phyloP scores from a whole-genome alignment of 2,797 vertebrate species.

The Staurois parvus region DNA sequence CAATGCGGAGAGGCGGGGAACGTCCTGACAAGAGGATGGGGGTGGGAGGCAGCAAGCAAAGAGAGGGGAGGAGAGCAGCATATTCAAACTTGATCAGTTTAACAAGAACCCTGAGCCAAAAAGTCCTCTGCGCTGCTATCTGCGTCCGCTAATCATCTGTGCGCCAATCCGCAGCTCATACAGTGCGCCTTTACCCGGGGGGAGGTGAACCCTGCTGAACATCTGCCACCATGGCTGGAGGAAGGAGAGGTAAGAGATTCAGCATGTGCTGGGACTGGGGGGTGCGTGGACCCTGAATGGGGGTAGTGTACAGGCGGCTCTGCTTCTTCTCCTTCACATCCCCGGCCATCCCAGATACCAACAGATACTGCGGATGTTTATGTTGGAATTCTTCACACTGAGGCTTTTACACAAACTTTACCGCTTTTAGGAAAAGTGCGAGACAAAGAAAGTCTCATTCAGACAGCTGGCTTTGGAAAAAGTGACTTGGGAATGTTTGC shows the following conservation, averaged over 20 bases:
- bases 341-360: constrained; percentile 28
- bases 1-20: constrained; percentile 40
- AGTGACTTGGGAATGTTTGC: constrained; percentile 26
- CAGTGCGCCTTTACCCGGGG: not conserved
- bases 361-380: constrained; percentile 53
- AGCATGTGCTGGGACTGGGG: not conserved
- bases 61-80: constrained; percentile 53
- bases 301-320: constrained; percentile 16
- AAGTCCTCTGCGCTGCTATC: constrained; percentile 17
- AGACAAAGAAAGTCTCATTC: constrained; percentile 49
- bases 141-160: not conserved
- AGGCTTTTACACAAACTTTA: constrained; percentile 45
- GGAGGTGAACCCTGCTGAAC: not conserved
- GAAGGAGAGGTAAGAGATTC: constrained; percentile 40
- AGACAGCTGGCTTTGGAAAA: constrained; percentile 45
- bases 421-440: constrained; percentile 42
- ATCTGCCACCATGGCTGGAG: constrained; percentile 40
- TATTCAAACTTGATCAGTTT: constrained; percentile 63
- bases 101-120: constrained; percentile 46
- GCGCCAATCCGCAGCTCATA: not conserved
- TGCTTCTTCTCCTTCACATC: not conserved
- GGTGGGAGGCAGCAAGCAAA: constrained; percentile 43
- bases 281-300: constrained; percentile 35
- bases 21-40: constrained; percentile 42
- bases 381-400: constrained; percentile 38